A percentile compares a stretch with the other conserved stretches of the same genome.
Evolutionary conservation across 2,113 vertebrate species (phyloP).

Genomic region (Cyprinodon variegatus): DNA sequence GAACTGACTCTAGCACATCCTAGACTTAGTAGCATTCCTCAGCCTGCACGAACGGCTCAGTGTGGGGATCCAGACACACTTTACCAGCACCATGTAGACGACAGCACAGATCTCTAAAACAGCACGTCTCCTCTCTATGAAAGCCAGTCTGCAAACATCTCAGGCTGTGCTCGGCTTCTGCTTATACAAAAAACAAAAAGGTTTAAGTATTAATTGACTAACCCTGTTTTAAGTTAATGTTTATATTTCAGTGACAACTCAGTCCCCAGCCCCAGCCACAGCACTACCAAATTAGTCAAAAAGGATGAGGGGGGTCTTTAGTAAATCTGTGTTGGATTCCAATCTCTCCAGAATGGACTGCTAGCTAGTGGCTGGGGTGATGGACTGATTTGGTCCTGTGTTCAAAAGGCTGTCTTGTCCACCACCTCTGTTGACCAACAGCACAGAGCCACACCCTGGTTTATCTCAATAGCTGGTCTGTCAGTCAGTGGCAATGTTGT

Average conservation of each 20-base stretch:
- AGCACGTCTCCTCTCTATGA: slow-evolving; percentile 56
- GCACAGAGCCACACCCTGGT: slow-evolving; percentile 74
- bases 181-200: slow-evolving; percentile 54
- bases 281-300: slow-evolving; percentile 50
- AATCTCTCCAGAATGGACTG: slow-evolving; percentile 39
- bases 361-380: slow-evolving; percentile 29
- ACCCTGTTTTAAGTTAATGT: slow-evolving; percentile 75
- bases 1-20: slow-evolving; percentile 64
- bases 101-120: slow-evolving; percentile 75
- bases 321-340: slow-evolving; percentile 11
- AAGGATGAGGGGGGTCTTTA: slow-evolving; percentile 27
- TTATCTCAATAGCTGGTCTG: slow-evolving; percentile 79
- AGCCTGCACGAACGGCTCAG: slow-evolving; percentile 62
- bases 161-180: slow-evolving; percentile 68
- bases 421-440: slow-evolving; percentile 67
- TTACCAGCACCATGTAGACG: slow-evolving; percentile 76
- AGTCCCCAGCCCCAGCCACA: slow-evolving; percentile 48
- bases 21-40: slow-evolving; percentile 76
- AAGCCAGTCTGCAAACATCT: slow-evolving; percentile 71
- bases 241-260: slow-evolving; percentile 64
- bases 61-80: slow-evolving; percentile 68
- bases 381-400: slow-evolving; percentile 63
- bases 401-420: slow-evolving; percentile 70
- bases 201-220: slow-evolving; percentile 51
- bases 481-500: slow-evolving; percentile 83